A percentile compares a stretch with the other conserved stretches of the same genome.
These are phyloP conservation scores for Neomonachus schauinslandi DNA, from an alignment of 2,113 vertebrate genomes.

Conservation along the genomic window DNA sequence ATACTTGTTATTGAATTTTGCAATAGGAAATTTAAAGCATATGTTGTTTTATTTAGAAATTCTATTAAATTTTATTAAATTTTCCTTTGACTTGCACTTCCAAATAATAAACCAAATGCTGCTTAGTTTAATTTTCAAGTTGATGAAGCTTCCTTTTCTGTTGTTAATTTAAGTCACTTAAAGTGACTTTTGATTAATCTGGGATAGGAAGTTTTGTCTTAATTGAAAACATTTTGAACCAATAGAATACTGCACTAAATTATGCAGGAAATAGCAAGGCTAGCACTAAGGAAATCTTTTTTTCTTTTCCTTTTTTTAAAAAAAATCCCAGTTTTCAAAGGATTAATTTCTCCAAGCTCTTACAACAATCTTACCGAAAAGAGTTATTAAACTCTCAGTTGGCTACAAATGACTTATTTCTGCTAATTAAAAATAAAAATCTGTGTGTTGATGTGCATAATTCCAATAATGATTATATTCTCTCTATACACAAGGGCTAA, in stretches of 20 bases:
- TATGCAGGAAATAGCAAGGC: background rate
- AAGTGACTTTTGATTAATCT: conserved; percentile 76
- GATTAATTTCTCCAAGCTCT: conserved; percentile 50
- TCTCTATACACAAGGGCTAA: background rate
- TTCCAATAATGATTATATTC: background rate
- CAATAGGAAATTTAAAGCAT: background rate
- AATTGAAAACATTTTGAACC: conserved; percentile 71
- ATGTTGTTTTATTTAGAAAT: conserved; percentile 19
- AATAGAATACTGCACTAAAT: conserved; percentile 26
- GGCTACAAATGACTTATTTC: conserved; percentile 8
- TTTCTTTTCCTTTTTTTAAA: background rate
- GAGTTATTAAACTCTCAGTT: background rate
- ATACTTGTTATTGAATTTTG: conserved; percentile 12
- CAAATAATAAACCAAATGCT: conserved; percentile 55
- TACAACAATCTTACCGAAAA: conserved; percentile 23
- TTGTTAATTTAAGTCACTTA: conserved; percentile 70
- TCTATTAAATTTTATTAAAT: conserved; percentile 1
- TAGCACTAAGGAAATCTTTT: background rate
- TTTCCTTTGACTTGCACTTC: conserved; percentile 53
- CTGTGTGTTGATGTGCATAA: background rate
- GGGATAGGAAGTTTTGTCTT: conserved; percentile 58
- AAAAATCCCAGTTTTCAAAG: conserved; percentile 14
- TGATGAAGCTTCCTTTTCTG: conserved; percentile 68
- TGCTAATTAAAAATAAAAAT: conserved; percentile 59
- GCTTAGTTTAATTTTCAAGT: conserved; percentile 70